Percentiles rank a stretch among this genome's conserved stretches.
phyloP scores from a whole-genome alignment of 2,797 vertebrate genomes.

The Lepilemur septentrionalis region DNA sequence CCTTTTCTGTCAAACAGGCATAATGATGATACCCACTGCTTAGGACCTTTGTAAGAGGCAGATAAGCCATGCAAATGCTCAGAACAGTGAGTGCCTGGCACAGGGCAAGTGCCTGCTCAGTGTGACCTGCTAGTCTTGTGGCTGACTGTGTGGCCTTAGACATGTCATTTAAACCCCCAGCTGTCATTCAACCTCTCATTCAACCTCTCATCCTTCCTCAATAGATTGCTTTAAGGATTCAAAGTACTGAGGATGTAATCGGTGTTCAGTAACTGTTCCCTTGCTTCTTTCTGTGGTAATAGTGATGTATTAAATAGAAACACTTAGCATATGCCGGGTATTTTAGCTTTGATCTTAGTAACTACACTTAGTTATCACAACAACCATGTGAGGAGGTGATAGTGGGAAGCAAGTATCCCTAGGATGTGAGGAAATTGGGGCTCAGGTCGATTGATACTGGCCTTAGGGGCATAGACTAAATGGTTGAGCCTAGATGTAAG shows the following conservation, averaged over 20 bases:
- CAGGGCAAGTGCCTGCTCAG: not conserved
- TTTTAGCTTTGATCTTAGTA: slow-evolving; percentile 1
- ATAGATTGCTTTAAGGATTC: not conserved
- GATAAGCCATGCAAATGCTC: not conserved
- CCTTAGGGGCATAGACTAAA: not conserved
- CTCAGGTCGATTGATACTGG: not conserved
- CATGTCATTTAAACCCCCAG: not conserved
- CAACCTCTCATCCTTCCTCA: not conserved
- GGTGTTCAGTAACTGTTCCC: not conserved
- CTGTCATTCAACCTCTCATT: not conserved
- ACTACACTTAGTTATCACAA: not conserved
- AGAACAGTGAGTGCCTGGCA: not conserved
- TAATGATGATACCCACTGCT: not conserved
- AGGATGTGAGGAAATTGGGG: not conserved
- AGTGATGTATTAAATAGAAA: not conserved
- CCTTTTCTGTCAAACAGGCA: not conserved
- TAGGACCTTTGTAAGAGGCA: not conserved
- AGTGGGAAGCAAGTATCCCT: not conserved
- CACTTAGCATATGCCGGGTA: not conserved
- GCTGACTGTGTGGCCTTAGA: not conserved
- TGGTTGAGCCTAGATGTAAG: not conserved
- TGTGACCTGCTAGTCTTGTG: not conserved
- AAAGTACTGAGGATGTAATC: not conserved
- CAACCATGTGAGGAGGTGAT: not conserved
- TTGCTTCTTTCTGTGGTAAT: not conserved